Evolutionary conservation across 2,113 vertebrate species (phyloP).

Genomic region (Hucho hucho): DNA sequence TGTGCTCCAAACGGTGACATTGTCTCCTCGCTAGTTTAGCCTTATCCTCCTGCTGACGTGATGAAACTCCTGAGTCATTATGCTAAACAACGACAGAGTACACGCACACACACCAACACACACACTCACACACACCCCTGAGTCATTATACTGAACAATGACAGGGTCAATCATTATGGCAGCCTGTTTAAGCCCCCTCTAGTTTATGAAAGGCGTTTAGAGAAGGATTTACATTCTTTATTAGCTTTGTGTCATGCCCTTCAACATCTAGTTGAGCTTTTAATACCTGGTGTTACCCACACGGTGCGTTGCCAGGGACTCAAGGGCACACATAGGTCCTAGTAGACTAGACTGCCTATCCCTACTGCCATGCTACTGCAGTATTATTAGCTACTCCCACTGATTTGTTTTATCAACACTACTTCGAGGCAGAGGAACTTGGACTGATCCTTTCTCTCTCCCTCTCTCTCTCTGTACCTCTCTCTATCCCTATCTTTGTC

Average conservation of each 20-base stretch:
- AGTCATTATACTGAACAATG: neutral
- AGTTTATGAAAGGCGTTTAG: neutral
- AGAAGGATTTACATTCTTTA: slow-evolving; percentile 8
- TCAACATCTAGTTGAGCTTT: slow-evolving; percentile 2
- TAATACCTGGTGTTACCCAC: neutral
- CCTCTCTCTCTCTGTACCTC: slow-evolving; percentile 27
- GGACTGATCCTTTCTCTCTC: neutral
- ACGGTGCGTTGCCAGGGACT: neutral
- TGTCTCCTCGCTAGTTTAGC: neutral
- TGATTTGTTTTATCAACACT: neutral
- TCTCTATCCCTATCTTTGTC: neutral
- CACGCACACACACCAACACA: too few relatives aligned
- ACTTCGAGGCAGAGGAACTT: neutral
- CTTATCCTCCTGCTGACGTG: neutral
- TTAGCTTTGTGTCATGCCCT: slow-evolving; percentile 2
- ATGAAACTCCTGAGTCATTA: neutral
- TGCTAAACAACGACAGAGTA: neutral
- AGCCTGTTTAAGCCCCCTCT: neutral
- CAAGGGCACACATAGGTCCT: neutral
- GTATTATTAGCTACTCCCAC: neutral
- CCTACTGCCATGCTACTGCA: neutral
- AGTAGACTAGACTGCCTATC: neutral
- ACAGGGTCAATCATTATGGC: neutral
- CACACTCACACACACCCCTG: neutral
- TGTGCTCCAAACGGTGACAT: neutral